phyloP scores from a whole-genome alignment of 2,797 vertebrate genomes.

The Balearica regulorum region DNA sequence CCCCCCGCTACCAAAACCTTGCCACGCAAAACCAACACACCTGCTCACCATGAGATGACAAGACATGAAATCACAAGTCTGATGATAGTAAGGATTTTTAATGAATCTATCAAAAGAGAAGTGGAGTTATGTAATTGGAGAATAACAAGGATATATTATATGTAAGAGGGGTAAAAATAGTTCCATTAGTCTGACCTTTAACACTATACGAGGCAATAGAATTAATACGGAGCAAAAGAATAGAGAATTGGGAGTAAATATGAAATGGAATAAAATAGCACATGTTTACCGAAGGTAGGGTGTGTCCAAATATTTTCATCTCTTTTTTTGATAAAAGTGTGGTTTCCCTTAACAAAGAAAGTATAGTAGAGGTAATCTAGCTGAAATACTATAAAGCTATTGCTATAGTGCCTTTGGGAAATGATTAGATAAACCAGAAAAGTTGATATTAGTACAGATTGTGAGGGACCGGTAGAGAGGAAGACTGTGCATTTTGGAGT shows the following conservation, averaged over 20 bases:
- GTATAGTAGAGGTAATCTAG: neutral
- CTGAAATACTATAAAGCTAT: neutral
- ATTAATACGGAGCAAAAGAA: neutral
- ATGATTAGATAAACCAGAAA: neutral
- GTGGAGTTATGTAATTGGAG: neutral
- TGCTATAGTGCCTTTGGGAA: neutral
- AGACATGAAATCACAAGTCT: neutral
- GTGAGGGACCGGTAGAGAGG: neutral
- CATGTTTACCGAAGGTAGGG: neutral
- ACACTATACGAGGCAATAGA: neutral
- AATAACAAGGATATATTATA: neutral
- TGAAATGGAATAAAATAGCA: neutral
- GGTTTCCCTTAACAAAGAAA: neutral
- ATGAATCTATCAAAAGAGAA: neutral
- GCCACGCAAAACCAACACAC: too few relatives aligned
- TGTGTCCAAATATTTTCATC: neutral
- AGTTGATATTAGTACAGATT: neutral
- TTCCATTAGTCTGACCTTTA: neutral
- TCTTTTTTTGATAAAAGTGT: neutral
- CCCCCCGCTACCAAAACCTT: too few relatives aligned
- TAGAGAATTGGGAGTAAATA: neutral
- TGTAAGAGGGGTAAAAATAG: neutral
- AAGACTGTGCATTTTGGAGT: neutral
- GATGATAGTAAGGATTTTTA: neutral
- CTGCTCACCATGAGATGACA: neutral